phyloP scores from a whole-genome alignment of 2,113 vertebrate species.

The Pachycephala philippinensis region DNA sequence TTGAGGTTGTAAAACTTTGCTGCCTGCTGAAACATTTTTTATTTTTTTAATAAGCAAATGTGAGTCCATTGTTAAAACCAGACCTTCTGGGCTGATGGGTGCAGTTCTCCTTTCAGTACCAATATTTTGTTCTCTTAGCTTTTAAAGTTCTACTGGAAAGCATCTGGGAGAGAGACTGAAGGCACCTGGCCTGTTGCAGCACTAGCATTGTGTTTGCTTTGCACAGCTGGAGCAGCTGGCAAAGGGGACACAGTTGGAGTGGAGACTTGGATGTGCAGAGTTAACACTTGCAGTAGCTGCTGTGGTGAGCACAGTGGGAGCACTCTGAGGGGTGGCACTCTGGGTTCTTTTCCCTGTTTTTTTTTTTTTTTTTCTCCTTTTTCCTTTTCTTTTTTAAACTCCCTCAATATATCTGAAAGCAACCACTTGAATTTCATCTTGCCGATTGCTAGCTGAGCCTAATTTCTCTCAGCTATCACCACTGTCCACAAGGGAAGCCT shows the following conservation, averaged over 20 bases:
- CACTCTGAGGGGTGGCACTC: fast-evolving
- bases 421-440: background rate
- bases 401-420: background rate
- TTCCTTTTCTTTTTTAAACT: background rate
- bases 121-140: background rate
- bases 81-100: background rate
- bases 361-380: too few species aligned
- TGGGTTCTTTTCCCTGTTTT: background rate
- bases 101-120: background rate
- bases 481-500: background rate
- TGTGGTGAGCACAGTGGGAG: background rate
- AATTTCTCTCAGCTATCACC: background rate
- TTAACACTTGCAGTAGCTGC: background rate
- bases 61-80: background rate
- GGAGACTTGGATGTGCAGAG: background rate
- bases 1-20: background rate
- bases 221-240: background rate
- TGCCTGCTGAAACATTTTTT: background rate
- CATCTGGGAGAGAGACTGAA: background rate
- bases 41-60: background rate
- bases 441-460: background rate
- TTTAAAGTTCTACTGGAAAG: background rate
- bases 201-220: background rate
- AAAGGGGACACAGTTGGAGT: background rate
- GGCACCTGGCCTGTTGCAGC: background rate